A percentile compares a stretch with the other conserved stretches of the same genome.
Evolutionary conservation across 1,140 invertebrate genomes (phyloP).

Genomic region (Monochamus saltuarius): DNA sequence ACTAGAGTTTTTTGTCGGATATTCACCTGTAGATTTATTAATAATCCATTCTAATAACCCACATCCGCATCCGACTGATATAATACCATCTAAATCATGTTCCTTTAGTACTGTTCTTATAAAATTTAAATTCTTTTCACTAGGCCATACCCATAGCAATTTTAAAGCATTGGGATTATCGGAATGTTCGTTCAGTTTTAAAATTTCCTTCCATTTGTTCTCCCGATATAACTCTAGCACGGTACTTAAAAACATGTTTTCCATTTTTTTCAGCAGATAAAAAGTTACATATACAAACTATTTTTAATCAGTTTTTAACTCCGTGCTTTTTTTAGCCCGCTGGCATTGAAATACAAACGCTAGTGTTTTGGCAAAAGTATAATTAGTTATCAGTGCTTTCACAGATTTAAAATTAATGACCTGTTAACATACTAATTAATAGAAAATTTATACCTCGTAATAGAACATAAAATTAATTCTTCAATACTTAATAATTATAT

Average conservation of each 20-base stretch:
- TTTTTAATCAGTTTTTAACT: no score
- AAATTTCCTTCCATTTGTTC: constrained; percentile 42
- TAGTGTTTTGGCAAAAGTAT: no score
- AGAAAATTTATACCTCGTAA: no score
- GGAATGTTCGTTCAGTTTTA: constrained; percentile 38
- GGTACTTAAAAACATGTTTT: constrained; percentile 30
- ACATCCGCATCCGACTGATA: constrained; percentile 61
- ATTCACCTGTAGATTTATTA: constrained; percentile 52
- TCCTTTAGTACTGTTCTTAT: constrained; percentile 45
- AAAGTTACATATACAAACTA: no score
- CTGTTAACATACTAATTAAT: no score
- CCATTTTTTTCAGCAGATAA: constrained; percentile 24
- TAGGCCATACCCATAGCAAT: constrained; percentile 63
- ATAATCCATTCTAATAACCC: constrained; percentile 62
- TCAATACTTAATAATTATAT: no score
- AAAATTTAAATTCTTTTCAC: constrained; percentile 53
- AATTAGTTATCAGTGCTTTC: no score
- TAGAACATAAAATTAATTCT: no score
- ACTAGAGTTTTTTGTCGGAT: neutral
- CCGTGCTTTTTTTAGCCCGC: no score
- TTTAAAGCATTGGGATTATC: constrained; percentile 43
- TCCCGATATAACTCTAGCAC: constrained; percentile 34
- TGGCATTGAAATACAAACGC: no score
- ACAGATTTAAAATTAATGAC: no score
- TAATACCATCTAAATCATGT: constrained; percentile 47